Evolutionary conservation across 2,888 invertebrate species (phyloP).

Genomic region (Agriopis leucophaearia): DNA sequence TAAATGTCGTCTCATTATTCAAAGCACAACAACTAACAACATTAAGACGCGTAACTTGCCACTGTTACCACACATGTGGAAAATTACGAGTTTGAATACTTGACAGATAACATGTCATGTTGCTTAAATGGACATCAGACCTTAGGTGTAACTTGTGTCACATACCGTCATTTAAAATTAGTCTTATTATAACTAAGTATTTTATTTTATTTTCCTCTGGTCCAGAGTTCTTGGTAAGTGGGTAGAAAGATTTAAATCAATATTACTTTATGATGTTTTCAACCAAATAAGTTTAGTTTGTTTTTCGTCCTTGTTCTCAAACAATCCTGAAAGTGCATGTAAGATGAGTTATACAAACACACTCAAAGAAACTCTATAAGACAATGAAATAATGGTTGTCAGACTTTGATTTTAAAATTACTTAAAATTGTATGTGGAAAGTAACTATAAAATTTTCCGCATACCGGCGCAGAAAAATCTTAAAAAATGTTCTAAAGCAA

Average conservation of each 20-base stretch:
- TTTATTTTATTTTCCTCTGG: neutral
- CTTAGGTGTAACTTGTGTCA: neutral
- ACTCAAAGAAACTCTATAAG: neutral
- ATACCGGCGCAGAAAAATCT: no score
- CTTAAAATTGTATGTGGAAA: no score
- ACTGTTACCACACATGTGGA: neutral
- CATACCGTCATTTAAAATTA: no score
- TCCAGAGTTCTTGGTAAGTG: neutral
- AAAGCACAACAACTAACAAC: no score
- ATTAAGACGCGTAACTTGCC: neutral
- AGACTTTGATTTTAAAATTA: neutral
- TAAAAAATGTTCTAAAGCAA: no score
- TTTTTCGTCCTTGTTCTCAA: neutral
- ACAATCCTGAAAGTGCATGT: neutral
- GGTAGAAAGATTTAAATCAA: neutral
- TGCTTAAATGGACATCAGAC: neutral
- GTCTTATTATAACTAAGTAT: neutral
- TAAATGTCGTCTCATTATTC: no score
- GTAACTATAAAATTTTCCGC: no score
- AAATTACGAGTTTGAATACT: neutral
- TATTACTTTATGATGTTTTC: neutral
- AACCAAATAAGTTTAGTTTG: neutral
- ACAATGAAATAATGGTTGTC: neutral
- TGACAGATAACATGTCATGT: neutral
- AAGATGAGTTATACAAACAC: neutral